Evolutionary conservation across 2,797 vertebrate species (phyloP).

Genomic region (Eulemur albifrons): DNA sequence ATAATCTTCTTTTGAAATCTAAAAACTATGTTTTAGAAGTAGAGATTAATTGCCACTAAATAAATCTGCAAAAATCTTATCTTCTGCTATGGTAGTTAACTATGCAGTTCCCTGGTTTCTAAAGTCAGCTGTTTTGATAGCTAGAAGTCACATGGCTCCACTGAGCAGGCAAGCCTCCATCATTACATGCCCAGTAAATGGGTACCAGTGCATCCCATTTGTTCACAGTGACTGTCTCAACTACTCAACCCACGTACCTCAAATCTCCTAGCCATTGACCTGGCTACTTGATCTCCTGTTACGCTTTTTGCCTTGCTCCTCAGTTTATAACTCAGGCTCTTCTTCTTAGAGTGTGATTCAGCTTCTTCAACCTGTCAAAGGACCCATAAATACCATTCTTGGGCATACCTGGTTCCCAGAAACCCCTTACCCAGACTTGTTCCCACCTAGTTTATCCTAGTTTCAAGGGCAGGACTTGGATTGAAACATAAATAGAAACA

Average conservation of each 20-base stretch:
- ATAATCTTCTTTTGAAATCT: conserved; percentile 45
- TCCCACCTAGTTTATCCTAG: background rate
- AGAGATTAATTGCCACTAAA: conserved; percentile 40
- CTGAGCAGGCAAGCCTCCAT: background rate
- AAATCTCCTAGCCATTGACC: background rate
- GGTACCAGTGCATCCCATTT: background rate
- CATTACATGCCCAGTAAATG: background rate
- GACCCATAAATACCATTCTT: background rate
- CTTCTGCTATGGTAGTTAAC: background rate
- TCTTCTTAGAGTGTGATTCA: background rate
- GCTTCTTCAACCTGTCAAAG: background rate
- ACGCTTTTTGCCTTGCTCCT: background rate
- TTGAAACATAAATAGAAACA: conserved; percentile 45
- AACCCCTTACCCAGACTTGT: background rate
- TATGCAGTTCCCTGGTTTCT: background rate
- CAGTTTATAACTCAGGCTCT: background rate
- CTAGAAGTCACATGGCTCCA: background rate
- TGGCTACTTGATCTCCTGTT: background rate
- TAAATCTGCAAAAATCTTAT: conserved; percentile 50
- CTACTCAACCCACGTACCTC: background rate
- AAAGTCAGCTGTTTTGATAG: conserved; percentile 50
- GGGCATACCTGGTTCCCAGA: background rate
- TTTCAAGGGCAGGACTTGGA: background rate
- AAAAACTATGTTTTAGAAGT: conserved; percentile 34
- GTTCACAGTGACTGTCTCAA: background rate